Percentiles rank a stretch among this genome's conserved stretches.
These are phyloP conservation scores for Thymallus thymallus DNA, from an alignment of 2,113 vertebrate species.

Conservation along the genomic window DNA sequence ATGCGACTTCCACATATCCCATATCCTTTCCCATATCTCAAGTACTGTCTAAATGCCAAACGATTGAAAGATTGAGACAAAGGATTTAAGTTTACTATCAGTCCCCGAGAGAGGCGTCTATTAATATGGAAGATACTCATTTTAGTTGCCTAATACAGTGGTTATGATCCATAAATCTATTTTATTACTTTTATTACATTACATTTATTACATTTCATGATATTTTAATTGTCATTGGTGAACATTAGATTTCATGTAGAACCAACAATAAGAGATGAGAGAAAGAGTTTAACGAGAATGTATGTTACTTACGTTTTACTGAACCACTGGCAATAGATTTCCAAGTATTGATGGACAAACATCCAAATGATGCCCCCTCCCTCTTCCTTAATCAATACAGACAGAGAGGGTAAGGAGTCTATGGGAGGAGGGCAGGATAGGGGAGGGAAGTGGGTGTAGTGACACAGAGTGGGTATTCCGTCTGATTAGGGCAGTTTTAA, in stretches of 20 bases:
- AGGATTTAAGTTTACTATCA: neutral
- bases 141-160: no score
- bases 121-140: neutral
- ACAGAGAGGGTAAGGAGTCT: slow-evolving; percentile 30
- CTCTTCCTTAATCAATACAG: slow-evolving; percentile 61
- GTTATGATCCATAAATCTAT: no score
- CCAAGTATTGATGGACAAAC: slow-evolving; percentile 56
- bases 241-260: neutral
- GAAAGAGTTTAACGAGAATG: neutral
- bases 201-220: neutral
- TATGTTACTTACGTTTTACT: neutral
- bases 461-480: slow-evolving; percentile 73
- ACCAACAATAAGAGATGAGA: neutral
- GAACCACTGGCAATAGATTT: neutral
- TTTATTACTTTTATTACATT: neutral
- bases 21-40: neutral
- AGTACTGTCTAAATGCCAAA: neutral
- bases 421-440: slow-evolving; percentile 29
- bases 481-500: slow-evolving; percentile 79
- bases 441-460: slow-evolving; percentile 5
- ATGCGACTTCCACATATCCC: neutral
- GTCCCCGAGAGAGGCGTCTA: neutral
- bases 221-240: neutral
- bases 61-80: neutral
- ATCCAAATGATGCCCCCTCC: slow-evolving; percentile 45